A percentile compares a stretch with the other conserved stretches of the same genome.
phyloP scores from a whole-genome alignment of 1,140 invertebrate genomes.

The Drusus annulatus region DNA sequence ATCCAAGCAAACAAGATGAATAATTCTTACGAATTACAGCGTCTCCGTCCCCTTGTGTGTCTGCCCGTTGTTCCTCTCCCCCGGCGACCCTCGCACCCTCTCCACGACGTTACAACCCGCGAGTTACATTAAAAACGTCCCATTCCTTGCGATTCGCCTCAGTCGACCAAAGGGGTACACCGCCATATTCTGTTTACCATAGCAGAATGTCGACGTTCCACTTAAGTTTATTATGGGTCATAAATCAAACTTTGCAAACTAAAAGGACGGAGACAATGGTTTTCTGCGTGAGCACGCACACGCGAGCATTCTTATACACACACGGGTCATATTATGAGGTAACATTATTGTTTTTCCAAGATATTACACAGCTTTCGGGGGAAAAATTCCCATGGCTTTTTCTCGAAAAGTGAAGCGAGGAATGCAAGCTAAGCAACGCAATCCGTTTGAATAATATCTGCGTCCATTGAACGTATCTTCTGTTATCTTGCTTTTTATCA shows the following conservation, averaged over 20 bases:
- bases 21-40: too few relatives aligned
- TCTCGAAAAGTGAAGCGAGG: constrained; percentile 28
- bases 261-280: constrained; percentile 47
- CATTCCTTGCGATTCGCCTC: constrained; percentile 13
- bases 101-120: background rate
- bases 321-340: constrained; percentile 7
- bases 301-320: constrained; percentile 12
- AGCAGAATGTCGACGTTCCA: constrained; percentile 47
- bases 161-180: constrained; percentile 5
- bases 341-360: constrained; percentile 37
- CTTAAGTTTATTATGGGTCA: constrained; percentile 48
- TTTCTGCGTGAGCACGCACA: constrained; percentile 41
- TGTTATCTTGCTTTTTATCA: too few relatives aligned
- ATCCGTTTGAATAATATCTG: background rate
- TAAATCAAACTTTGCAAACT: constrained; percentile 49
- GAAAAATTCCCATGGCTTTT: constrained; percentile 20
- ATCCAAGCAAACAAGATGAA: too few relatives aligned
- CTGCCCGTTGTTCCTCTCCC: too few relatives aligned
- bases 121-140: constrained; percentile 36
- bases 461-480: too few relatives aligned
- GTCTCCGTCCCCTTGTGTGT: background rate
- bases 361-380: constrained; percentile 29
- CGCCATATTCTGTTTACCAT: constrained; percentile 42
- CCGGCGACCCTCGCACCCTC: background rate
- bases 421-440: constrained; percentile 30